Evolutionary conservation across 1,140 invertebrate genomes (phyloP).

Genomic region (Hormaphis cornu): DNA sequence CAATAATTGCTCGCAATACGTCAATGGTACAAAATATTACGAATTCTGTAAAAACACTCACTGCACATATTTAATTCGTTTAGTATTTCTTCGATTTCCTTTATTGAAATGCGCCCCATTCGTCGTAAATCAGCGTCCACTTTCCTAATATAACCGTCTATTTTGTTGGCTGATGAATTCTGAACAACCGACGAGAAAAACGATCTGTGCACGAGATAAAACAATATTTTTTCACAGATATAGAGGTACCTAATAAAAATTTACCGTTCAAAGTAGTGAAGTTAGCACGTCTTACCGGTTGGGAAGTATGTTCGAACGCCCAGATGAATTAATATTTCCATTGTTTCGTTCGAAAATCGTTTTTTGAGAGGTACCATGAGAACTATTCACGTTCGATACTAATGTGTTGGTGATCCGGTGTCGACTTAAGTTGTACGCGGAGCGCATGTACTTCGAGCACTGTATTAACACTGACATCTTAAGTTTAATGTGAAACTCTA

Average conservation of each 20-base stretch:
- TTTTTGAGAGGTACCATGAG: background rate
- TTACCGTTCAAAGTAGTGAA: too few species aligned
- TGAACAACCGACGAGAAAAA: slow-evolving; percentile 16
- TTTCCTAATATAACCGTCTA: slow-evolving; percentile 54
- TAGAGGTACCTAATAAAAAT: too few species aligned
- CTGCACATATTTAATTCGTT: slow-evolving; percentile 56
- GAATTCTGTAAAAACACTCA: slow-evolving; percentile 35
- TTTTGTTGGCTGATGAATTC: background rate
- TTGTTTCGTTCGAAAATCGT: background rate
- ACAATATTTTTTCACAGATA: too few species aligned
- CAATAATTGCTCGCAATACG: background rate
- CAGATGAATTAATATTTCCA: background rate
- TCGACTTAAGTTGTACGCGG: background rate
- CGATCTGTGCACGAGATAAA: background rate
- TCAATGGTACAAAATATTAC: background rate
- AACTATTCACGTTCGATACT: background rate
- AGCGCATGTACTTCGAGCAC: slow-evolving; percentile 18
- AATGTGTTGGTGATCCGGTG: slow-evolving; percentile 2
- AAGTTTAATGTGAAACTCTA: background rate
- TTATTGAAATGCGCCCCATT: slow-evolving; percentile 55
- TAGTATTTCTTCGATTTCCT: slow-evolving; percentile 62
- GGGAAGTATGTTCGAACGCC: background rate
- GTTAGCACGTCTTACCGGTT: slow-evolving; percentile 23
- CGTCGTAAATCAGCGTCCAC: slow-evolving; percentile 60
- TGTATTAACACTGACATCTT: slow-evolving; percentile 23